Evolutionary conservation across 2,113 vertebrate species (phyloP), one percentile per base, ranked within the genome.

Genomic region (Mormyrus lacerda): DNA sequence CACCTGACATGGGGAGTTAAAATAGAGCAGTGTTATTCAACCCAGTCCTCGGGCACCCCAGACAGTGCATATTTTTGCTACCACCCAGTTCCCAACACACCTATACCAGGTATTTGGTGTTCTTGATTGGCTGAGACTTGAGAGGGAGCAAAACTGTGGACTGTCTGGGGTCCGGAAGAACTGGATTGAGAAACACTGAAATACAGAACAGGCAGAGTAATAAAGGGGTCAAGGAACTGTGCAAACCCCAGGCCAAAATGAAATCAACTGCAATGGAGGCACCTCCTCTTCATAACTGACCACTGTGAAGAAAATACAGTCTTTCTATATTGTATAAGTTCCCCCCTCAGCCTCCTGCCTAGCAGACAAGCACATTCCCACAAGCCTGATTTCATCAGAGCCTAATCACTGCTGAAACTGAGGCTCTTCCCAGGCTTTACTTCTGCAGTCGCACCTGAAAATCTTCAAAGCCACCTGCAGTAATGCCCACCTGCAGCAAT

Each of bases 281-380:
- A 89, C 91, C 91, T 92, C 89, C 93, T 94, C 93, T 93, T 94
- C 90, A 88, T 93, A 92, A 90, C 91, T 88, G 91, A 87, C 89
- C 85, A 90, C 82, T 91, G 86, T 90, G 69, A 92, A 88, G 73
- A 82, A 69, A 85, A 13, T 17, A n/a, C 39, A 45, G 11, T 47
- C 24, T 48, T n/a, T 85, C n/a, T 85, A 39, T 85, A 48, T 27
- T 48, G 82, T 27, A 27, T n/a, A 85, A 47, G 48, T 27, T 3
- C 2, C 48, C 47, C 47, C 83, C 24, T 35, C 10, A 15, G 13
- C 27, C n/a, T 39, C 5, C 50, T 19, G 15, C 31, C 35, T 6
- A 79, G 15, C 11, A 42, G 2, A 47, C 44, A 85, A 21, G 44
- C 48, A n/a, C n/a, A 45, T 85, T 13, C 83, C 47, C 27, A 39